These are phyloP conservation scores for Pluvianellus socialis DNA, from an alignment of 2,113 vertebrate species.

Conservation along the genomic window DNA sequence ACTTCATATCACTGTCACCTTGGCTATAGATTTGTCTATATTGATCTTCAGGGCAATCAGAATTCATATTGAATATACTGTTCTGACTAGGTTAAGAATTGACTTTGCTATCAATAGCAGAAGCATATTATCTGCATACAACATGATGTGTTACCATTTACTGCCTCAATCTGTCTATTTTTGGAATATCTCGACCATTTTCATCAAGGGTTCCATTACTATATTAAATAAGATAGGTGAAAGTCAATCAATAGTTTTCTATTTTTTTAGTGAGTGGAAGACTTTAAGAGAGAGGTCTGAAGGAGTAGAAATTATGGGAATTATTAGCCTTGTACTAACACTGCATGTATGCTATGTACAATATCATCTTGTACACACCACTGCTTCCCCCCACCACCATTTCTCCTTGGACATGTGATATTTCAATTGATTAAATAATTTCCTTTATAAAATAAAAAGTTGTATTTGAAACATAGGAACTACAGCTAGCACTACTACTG, in stretches of 20 bases:
- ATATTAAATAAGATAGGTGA: not conserved
- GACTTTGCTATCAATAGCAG: not conserved
- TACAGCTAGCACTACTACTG: not conserved
- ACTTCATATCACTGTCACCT: not conserved
- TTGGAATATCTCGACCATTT: not conserved
- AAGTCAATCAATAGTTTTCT: not conserved
- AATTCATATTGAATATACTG: not conserved
- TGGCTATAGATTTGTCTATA: not conserved
- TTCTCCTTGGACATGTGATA: not conserved
- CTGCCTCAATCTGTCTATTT: not conserved
- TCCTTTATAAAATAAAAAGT: not conserved
- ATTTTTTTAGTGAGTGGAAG: not conserved
- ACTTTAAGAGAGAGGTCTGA: not conserved
- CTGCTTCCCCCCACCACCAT: accelerated
- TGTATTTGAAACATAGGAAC: not conserved
- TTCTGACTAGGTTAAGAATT: not conserved
- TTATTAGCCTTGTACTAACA: not conserved
- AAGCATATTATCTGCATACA: not conserved
- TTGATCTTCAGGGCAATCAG: not conserved
- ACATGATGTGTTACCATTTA: not conserved
- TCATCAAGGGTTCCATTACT: not conserved
- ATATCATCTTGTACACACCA: not conserved
- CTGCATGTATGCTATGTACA: not conserved
- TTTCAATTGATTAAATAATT: not conserved
- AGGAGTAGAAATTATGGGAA: not conserved